phyloP scores from a whole-genome alignment of 2,113 vertebrate genomes.

The Zingel zingel region DNA sequence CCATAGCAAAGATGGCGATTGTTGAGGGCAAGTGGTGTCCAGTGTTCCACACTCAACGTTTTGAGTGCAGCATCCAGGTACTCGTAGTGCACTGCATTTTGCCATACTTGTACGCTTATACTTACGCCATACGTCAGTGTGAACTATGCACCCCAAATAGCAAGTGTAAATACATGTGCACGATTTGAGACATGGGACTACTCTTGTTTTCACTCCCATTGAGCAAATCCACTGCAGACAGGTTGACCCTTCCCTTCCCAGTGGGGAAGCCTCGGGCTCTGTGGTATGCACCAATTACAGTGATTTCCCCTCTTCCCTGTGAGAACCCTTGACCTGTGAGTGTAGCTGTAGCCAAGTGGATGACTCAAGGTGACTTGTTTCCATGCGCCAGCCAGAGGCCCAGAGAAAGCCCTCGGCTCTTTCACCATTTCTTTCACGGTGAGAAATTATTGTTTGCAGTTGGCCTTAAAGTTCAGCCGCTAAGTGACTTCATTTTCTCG shows the following conservation, averaged over 20 bases:
- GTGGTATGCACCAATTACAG: slow-evolving; percentile 58
- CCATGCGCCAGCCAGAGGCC: neutral
- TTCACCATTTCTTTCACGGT: neutral
- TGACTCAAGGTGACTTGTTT: slow-evolving; percentile 66
- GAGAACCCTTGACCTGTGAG: slow-evolving; percentile 40
- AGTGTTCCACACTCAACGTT: too few species aligned
- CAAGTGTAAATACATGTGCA: too few species aligned
- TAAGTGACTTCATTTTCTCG: slow-evolving; percentile 19
- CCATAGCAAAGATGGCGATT: too few species aligned
- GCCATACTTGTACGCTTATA: too few species aligned
- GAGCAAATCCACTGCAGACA: slow-evolving; percentile 28
- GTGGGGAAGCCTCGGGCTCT: slow-evolving; percentile 31
- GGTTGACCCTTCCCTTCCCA: slow-evolving; percentile 40
- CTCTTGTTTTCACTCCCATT: slow-evolving; percentile 12
- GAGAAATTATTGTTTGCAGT: slow-evolving; percentile 44
- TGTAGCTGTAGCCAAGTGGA: slow-evolving; percentile 38
- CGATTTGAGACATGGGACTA: too few species aligned
- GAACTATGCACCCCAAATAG: too few species aligned
- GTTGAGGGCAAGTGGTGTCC: too few species aligned
- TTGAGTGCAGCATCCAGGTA: too few species aligned
- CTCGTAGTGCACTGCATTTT: too few species aligned
- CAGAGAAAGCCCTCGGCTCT: slow-evolving; percentile 2
- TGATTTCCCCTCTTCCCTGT: slow-evolving; percentile 36
- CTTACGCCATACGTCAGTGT: too few species aligned
- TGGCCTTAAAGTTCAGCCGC: slow-evolving; percentile 37